Percentiles rank a stretch among this genome's conserved stretches.
These are phyloP conservation scores for Synodontis membranacea DNA, from an alignment of 2,113 vertebrate species.

Conservation along the genomic window DNA sequence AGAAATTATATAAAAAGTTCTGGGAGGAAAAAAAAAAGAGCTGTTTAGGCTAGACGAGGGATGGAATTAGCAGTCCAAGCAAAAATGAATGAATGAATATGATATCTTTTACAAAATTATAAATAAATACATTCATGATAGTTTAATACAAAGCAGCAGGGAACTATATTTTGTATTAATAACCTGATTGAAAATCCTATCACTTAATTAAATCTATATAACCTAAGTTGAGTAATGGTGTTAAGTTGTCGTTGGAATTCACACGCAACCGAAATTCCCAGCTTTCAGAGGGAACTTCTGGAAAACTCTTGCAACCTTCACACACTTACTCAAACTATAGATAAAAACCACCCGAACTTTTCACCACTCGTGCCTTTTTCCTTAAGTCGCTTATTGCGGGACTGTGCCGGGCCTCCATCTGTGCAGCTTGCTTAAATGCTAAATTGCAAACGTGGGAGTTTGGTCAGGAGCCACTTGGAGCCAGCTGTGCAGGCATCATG, in stretches of 20 bases:
- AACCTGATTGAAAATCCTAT: background rate
- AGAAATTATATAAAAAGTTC: background rate
- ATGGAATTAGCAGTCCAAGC: background rate
- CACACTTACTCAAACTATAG: background rate
- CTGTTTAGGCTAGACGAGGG: background rate
- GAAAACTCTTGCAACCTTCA: background rate
- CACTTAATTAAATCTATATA: background rate
- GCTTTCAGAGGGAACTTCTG: background rate
- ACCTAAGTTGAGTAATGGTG: background rate
- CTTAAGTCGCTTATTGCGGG: background rate
- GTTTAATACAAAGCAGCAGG: no score
- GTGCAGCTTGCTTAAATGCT: conserved; percentile 11
- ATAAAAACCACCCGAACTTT: background rate
- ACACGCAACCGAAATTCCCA: background rate
- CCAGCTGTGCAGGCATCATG: conserved; percentile 30
- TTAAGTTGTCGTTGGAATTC: background rate
- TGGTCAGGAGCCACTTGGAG: conserved; percentile 31
- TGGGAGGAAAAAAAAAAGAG: background rate
- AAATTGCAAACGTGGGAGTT: conserved; percentile 23
- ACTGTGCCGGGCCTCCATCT: conserved; percentile 3
- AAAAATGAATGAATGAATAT: no score
- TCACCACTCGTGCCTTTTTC: background rate
- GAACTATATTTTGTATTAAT: background rate
- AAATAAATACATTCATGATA: no score
- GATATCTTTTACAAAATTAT: no score